Percentiles rank a stretch among this genome's conserved stretches.
Evolutionary conservation across 2,888 invertebrate genomes (phyloP).

Genomic region (Trisateles emortualis): DNA sequence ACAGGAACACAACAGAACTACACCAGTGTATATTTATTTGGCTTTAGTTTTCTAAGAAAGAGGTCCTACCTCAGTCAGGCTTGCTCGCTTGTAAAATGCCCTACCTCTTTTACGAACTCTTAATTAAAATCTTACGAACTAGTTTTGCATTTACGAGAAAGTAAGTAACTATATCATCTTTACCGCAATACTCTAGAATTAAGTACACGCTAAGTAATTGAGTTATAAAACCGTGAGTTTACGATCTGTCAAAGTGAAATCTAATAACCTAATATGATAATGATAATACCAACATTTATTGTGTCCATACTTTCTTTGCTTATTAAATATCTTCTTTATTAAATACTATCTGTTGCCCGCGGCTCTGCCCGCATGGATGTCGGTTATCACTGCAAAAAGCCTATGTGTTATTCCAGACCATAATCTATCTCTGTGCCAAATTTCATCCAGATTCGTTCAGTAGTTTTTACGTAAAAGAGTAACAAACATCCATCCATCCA

Average conservation of each 20-base stretch:
- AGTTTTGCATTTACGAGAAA: constrained; percentile 31
- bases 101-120: constrained; percentile 11
- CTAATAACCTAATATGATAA: constrained; percentile 38
- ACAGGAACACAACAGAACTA: too few species aligned
- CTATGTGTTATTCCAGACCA: too few species aligned
- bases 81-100: too few species aligned
- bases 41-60: neutral
- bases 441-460: too few species aligned
- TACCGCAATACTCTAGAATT: constrained; percentile 22
- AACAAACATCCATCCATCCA: too few species aligned
- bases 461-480: too few species aligned
- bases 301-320: constrained; percentile 16
- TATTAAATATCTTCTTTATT: constrained; percentile 25
- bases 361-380: too few species aligned
- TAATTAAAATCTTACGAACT: constrained; percentile 30
- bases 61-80: too few species aligned
- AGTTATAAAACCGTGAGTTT: constrained; percentile 44
- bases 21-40: constrained; percentile 1
- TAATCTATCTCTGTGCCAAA: too few species aligned
- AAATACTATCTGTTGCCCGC: too few species aligned
- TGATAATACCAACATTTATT: constrained; percentile 41
- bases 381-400: too few species aligned
- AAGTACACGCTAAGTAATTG: constrained; percentile 37
- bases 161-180: constrained; percentile 31
- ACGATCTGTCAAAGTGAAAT: constrained; percentile 40